Evolutionary conservation across 2,113 vertebrate genomes (phyloP), one percentile per base, ranked within the genome.

Genomic region (Typhlomys cinereus): DNA sequence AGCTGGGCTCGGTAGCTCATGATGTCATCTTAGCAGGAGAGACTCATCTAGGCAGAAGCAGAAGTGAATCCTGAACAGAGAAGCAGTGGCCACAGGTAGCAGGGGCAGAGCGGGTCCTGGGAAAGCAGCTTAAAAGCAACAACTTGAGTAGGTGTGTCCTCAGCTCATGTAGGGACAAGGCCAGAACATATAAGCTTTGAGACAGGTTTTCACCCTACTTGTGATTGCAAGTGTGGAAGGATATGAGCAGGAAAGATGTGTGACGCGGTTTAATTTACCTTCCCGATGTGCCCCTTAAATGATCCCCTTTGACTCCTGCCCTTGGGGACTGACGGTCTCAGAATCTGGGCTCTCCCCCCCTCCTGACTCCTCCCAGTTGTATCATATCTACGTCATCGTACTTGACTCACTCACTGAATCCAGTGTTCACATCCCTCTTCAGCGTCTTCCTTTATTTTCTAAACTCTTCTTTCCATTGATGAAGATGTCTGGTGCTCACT

Each of bases 351-450:
- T 5, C 3, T 54, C 31, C 61, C 10, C 52, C 34, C 7, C 10
- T 48, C 27, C 39, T 39, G 9, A 20, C n/a, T 21, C 23, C 14
- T 61, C 3, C 34, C 41, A 50, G 9, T 11, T 18, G 17, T 25
- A 4, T 44, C 41, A 2, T 0, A 4, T 23, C 29, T 57, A 31
- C 5, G 0, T 15, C 34, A 36, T 10, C 27, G 52, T 48, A 29
- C 36, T 27, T 7, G 61, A 8, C 25, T 5, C 46, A 25, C 46
- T 54, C 10, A 4, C 44, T 66, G 15, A 1, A 1, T 50, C 23
- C 36, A 52, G 41, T 2, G 3, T 52, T 11, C 66, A 81, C 0
- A 7, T 9, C 8, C 54, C 12, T 13, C 39, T 31, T 21, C 41
- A 66, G 25, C 44, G 15, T 59, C 52, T 25, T 21, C 25, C 17